phyloP scores from a whole-genome alignment of 53 echinoderm and acorn worm species.

The Actinopyga echinites region DNA sequence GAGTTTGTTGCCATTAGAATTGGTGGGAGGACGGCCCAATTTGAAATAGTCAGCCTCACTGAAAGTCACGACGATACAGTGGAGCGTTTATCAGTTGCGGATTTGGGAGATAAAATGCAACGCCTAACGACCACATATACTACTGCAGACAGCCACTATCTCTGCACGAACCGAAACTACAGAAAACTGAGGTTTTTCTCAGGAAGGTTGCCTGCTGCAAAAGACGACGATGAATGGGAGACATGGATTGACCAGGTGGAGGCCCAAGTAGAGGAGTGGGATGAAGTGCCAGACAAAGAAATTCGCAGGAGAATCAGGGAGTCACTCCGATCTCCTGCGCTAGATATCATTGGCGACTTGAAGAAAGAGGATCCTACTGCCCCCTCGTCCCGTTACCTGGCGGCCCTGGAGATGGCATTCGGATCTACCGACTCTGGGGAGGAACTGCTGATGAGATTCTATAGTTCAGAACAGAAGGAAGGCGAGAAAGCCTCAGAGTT shows the following conservation, averaged over 20 bases:
- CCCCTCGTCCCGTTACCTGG: neutral
- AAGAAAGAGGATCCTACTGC: conserved; percentile 19
- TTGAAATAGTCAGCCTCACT: no score
- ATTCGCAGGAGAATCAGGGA: conserved; percentile 19
- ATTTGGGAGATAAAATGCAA: no score
- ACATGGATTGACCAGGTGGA: conserved; percentile 52
- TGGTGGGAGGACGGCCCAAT: neutral
- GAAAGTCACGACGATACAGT: no score
- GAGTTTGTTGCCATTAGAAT: neutral
- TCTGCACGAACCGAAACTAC: neutral
- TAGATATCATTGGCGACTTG: conserved; percentile 43
- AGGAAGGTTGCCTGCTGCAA: neutral
- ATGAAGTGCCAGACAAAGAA: conserved; percentile 23
- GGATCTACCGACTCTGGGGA: neutral
- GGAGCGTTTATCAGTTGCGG: no score
- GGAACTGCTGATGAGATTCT: conserved; percentile 6
- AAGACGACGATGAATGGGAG: conserved; percentile 61
- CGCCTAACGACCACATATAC: no score
- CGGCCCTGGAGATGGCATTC: neutral
- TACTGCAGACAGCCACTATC: no score
- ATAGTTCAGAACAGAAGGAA: conserved; percentile 1
- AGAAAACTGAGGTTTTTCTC: conserved; percentile 53
- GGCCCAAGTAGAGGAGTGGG: conserved; percentile 53
- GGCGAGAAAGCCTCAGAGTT: conserved; percentile 1
- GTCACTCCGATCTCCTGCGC: conserved; percentile 17